phyloP scores from a whole-genome alignment of 2,797 vertebrate genomes.

The Lycodopsis pacificus region DNA sequence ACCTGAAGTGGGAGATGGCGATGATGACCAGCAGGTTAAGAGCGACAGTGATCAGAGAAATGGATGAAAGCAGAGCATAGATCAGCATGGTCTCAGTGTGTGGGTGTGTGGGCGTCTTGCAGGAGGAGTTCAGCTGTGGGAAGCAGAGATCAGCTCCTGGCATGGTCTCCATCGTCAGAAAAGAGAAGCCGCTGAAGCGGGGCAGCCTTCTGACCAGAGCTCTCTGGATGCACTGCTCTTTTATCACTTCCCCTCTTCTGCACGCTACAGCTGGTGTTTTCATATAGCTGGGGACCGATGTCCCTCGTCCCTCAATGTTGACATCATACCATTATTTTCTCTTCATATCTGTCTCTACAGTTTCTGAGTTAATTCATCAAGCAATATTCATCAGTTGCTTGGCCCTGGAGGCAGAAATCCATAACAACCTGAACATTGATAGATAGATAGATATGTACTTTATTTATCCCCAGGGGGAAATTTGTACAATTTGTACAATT shows the following conservation, averaged over 20 bases:
- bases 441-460: no score
- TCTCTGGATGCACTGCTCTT: not conserved
- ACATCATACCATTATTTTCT: not conserved
- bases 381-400: not conserved
- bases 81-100: not conserved
- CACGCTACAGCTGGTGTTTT: not conserved
- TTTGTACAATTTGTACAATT: no score
- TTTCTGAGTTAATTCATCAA: not conserved
- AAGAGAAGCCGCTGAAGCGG: not conserved
- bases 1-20: constrained; percentile 50
- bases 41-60: constrained; percentile 56
- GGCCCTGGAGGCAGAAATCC: not conserved
- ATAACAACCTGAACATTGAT: not conserved
- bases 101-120: constrained; percentile 2
- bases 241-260: not conserved
- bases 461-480: no score
- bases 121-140: constrained; percentile 43
- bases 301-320: not conserved
- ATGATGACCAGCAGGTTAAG: constrained; percentile 71
- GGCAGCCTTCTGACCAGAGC: not conserved
- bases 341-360: not conserved
- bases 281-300: not conserved
- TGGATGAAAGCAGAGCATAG: constrained; percentile 24
- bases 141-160: constrained; percentile 30
- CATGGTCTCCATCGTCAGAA: constrained; percentile 13